Evolutionary conservation across 2,888 invertebrate species (phyloP).

Genomic region (Anoplius nigerrimus): DNA sequence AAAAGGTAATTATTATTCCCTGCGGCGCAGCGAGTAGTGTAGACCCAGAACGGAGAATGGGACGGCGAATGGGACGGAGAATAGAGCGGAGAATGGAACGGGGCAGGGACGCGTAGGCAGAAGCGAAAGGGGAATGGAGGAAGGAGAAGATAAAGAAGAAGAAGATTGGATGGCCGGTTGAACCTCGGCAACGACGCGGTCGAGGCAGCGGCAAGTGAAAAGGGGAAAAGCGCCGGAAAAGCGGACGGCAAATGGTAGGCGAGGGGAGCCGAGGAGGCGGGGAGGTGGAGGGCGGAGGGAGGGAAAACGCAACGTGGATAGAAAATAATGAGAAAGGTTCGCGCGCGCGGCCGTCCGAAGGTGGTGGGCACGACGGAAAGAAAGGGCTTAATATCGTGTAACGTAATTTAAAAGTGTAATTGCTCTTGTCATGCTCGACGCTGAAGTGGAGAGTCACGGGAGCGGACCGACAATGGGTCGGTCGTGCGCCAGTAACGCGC

Average conservation of each 20-base stretch:
- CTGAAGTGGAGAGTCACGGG: conserved; percentile 52
- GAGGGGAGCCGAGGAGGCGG: conserved; percentile 13
- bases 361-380: conserved; percentile 38
- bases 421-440: conserved; percentile 72
- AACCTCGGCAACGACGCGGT: too few relatives aligned
- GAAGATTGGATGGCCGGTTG: too few relatives aligned
- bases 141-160: background rate
- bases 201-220: conserved; percentile 19
- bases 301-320: conserved; percentile 18
- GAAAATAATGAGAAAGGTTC: conserved; percentile 28
- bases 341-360: background rate
- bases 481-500: conserved; percentile 33
- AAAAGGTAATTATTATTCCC: conserved; percentile 56
- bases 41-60: background rate
- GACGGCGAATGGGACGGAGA: background rate
- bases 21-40: background rate
- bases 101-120: conserved; percentile 25
- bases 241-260: conserved; percentile 20
- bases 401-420: conserved; percentile 74
- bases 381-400: conserved; percentile 72
- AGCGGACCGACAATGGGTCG: conserved; percentile 53
- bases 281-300: conserved; percentile 6
- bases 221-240: conserved; percentile 24
- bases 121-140: conserved; percentile 21
- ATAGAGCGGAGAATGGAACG: conserved; percentile 10